Base-by-base conservation (phyloP, 2,797 vertebrate species). In the Sebastes dallii region DNA sequence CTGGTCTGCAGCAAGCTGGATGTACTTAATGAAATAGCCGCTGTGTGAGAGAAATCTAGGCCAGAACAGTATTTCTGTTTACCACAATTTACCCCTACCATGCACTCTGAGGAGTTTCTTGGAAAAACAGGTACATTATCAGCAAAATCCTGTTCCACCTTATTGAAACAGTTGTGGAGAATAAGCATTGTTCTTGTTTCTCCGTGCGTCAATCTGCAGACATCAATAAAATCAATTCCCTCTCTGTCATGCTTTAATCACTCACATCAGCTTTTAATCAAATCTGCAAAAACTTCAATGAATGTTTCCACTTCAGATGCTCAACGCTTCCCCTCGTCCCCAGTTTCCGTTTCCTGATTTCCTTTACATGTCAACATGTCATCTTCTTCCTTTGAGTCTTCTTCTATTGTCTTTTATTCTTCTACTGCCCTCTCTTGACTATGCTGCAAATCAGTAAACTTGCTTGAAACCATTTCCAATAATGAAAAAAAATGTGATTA, bases 11-110 rank as follows among this genome's bases (percentile, higher is more conserved):
- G 70, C 86, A 78, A 82, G 88, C 81, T 83, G 83, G 81, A 75
- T 87, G 79, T 86, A 72, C 84, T 90, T 82, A 85, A 89, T 87
- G 87, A 88, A 92, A 89, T 77, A 88, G 84, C 75, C 60, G 68
- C 75, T 59, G 83, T 84, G 83, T 46, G 83, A 75, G 82, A 65
- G 74, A 68, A 88, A 92, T 87, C 75, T 90, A 86, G 90, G 86
- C 86, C 92, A 92, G 76, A 69, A 89, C 75, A 30, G 78, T 39
- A 64, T 86, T 86, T 90, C 80, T 79, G 82, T 89, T 90, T 88
- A 87, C 86, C 82, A 42, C 78, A 84, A 64, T 89, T 91, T 90
- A 89, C 74, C 74, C 77, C 62, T 72, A 66, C 39, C 42, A 22
- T 75, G 72, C 76, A 80, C 78, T 84, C 65, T 4, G 27, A 78